Evolutionary conservation across 2,113 vertebrate species (phyloP).

Genomic region (Ariopsis seemanni): DNA sequence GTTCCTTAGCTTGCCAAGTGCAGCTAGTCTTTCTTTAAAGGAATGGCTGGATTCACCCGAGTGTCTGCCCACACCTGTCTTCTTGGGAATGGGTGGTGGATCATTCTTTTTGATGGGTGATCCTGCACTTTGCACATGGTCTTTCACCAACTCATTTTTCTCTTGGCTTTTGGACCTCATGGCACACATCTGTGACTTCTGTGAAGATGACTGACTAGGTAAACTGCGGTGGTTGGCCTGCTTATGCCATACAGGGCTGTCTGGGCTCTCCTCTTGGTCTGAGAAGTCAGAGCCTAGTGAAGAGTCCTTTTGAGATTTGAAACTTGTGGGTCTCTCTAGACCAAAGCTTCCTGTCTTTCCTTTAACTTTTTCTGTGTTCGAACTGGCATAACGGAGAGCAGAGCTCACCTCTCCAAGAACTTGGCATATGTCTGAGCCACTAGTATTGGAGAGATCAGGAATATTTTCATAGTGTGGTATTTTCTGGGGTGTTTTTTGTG

Average conservation of each 20-base stretch:
- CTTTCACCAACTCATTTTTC: slow-evolving; percentile 43
- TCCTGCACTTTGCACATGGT: slow-evolving; percentile 45
- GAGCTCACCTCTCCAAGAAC: slow-evolving; percentile 65
- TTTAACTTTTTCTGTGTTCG: slow-evolving; percentile 62
- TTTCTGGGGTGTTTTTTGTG: slow-evolving; percentile 59
- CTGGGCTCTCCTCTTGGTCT: slow-evolving; percentile 68
- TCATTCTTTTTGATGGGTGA: slow-evolving; percentile 59
- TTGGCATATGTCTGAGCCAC: slow-evolving; percentile 50
- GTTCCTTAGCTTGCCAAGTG: slow-evolving; percentile 80
- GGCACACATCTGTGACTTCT: slow-evolving; percentile 45
- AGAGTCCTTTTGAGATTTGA: slow-evolving; percentile 50
- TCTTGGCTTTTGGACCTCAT: slow-evolving; percentile 57
- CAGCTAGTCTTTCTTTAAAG: slow-evolving; percentile 82
- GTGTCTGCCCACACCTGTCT: slow-evolving; percentile 61
- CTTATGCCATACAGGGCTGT: slow-evolving; percentile 70
- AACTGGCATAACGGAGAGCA: slow-evolving; percentile 62
- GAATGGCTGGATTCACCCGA: slow-evolving; percentile 78
- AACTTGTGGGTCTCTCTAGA: slow-evolving; percentile 38
- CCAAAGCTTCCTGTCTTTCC: slow-evolving; percentile 44
- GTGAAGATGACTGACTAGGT: slow-evolving; percentile 55
- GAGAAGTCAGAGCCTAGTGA: slow-evolving; percentile 62
- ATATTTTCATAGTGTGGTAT: slow-evolving; percentile 76
- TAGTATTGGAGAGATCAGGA: slow-evolving; percentile 53
- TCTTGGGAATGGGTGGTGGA: slow-evolving; percentile 64
- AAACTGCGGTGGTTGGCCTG: slow-evolving; percentile 67